These are phyloP conservation scores for Neodiprion pinetum DNA, from an alignment of 1,140 invertebrate genomes.

Conservation along the genomic window DNA sequence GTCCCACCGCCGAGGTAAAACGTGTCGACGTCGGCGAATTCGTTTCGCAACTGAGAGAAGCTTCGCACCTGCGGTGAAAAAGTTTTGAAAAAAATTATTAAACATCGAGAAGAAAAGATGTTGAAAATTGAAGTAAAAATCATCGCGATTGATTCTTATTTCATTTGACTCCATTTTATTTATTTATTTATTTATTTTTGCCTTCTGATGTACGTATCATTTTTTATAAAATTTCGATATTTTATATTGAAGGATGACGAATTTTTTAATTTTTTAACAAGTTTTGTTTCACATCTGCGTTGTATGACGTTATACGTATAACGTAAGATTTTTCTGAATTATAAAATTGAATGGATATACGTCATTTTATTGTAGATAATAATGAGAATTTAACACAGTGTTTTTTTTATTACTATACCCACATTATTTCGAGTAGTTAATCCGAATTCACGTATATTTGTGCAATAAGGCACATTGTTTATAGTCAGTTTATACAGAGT, in stretches of 20 bases:
- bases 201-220: no score
- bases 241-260: no score
- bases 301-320: not conserved
- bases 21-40: conserved; percentile 89
- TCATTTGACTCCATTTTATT: not conserved
- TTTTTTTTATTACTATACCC: no score
- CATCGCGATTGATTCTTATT: not conserved
- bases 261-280: no score
- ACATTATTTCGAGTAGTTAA: not conserved
- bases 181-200: no score
- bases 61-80: conserved; percentile 74
- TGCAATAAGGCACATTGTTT: conserved; percentile 46
- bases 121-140: no score
- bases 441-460: conserved; percentile 48
- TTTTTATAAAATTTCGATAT: no score
- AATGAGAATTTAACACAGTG: no score
- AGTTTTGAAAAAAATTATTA: not conserved
- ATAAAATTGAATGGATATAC: conserved; percentile 7
- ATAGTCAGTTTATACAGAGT: conserved; percentile 43
- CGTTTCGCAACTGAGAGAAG: conserved; percentile 89
- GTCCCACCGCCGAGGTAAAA: conserved; percentile 81
- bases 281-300: no score
- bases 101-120: not conserved
- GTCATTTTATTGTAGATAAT: not conserved
- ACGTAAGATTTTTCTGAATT: not conserved